phyloP scores from a whole-genome alignment of 2,797 vertebrate species.

The Nannoperca obscura region DNA sequence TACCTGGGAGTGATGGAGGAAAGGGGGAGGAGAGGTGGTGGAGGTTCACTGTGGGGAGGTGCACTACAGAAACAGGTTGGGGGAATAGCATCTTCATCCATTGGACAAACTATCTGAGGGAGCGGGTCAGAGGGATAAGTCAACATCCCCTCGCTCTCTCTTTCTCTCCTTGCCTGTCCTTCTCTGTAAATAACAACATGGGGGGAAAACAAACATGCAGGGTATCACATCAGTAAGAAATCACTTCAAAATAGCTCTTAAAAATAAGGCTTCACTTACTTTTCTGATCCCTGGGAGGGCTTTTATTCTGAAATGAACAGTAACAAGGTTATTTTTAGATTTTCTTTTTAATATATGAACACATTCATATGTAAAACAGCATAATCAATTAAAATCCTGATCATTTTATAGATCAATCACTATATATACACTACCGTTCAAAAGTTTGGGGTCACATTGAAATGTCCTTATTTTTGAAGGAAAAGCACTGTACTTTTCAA shows the following conservation, averaged over 20 bases:
- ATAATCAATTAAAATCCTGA: background rate
- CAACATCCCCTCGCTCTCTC: slow-evolving; percentile 76
- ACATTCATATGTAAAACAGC: background rate
- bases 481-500: no score
- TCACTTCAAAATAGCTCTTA: background rate
- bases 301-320: slow-evolving; percentile 48
- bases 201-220: slow-evolving; percentile 49
- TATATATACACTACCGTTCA: background rate
- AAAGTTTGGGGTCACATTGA: no score
- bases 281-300: background rate
- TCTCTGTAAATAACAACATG: slow-evolving; percentile 71
- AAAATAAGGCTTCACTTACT: slow-evolving; percentile 42
- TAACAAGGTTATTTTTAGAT: background rate
- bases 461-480: no score
- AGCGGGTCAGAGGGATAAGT: slow-evolving; percentile 75
- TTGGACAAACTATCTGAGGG: slow-evolving; percentile 76
- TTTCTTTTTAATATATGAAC: background rate
- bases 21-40: slow-evolving; percentile 74
- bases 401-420: background rate
- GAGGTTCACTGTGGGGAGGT: slow-evolving; percentile 73
- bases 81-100: slow-evolving; percentile 81
- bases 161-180: slow-evolving; percentile 47
- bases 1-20: slow-evolving; percentile 81
- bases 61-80: slow-evolving; percentile 74
- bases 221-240: slow-evolving; percentile 41